Base-by-base conservation (phyloP, 2,113 vertebrate genomes). In the Rhinopomastus cyanomelas region DNA sequence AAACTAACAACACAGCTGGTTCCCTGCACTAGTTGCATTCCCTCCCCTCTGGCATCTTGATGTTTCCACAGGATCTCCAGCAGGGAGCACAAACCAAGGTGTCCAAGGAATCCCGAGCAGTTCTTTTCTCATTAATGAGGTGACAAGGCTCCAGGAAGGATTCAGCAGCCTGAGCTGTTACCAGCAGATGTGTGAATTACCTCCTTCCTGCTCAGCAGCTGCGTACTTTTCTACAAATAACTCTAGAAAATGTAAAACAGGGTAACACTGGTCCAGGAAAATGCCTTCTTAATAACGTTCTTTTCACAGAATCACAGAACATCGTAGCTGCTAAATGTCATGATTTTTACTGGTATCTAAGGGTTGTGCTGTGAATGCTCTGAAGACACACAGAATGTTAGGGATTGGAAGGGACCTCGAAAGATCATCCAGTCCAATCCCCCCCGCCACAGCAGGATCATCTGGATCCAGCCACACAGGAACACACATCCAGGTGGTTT, bases 51-150 rank as follows among this genome's bases (percentile, higher is more conserved):
- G 81, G 66, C 68, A 84, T 90, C 88, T 92, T 81, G 81, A 3
- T 68, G 78, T 89, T 94, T 86, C 75, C 64, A 6, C 83, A 81
- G 76, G 80, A 92, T 69, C 66, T 86, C 61, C 86, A 27, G 62
- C 18, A 56, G 39, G 23, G 62, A 42, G 36, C 53, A 15, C 74
- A 75, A 81, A 87, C 51, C 61, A 78, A 56, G 59, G 53, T 15
- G 5, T 83, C 56, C 16, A 19, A 74, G 30, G 37, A 77, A 83
- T 74, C 79, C n/a, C 0, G 2, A 81, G 62, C 53, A 3, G 8
- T 57, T 78, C 83, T 91, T 30, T 12, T 89, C 66, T 81, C 19
- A 6, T 84, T 91, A 76, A 84, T 37, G 83, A 90, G 51, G 59
- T 86, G 83, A 90, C 32, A 49, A 56, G 78, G 64, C 66, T 81